Percentiles rank a stretch among this genome's conserved stretches.
These are phyloP conservation scores for Caenorhabditis elegans DNA, from an alignment of 1,140 invertebrate species.

Conservation along the genomic window WBcel235 BX284603.4:9826501-9827000, in stretches of 20 bases:
- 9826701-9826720: too few species aligned
- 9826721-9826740: neutral
- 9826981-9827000: constrained; percentile 29
- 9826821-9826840: neutral
- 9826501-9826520: constrained; percentile 7
- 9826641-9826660: neutral
- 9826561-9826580: neutral
- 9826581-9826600: neutral
- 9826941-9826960: constrained; percentile 34
- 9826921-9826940: constrained; percentile 2
- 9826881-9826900: neutral
- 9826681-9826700: neutral
- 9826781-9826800: neutral
- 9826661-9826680: neutral
- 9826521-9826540: neutral
- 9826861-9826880: neutral
- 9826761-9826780: neutral
- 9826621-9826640: too few species aligned
- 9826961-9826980: constrained; percentile 35
- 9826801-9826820: neutral
- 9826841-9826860: neutral
- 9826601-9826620: too few species aligned
- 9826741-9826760: neutral
- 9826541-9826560: neutral
- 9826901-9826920: constrained; percentile 6